These are phyloP conservation scores for Resseliella maxima DNA, from an alignment of 2,888 invertebrate species.

Conservation along the genomic window DNA sequence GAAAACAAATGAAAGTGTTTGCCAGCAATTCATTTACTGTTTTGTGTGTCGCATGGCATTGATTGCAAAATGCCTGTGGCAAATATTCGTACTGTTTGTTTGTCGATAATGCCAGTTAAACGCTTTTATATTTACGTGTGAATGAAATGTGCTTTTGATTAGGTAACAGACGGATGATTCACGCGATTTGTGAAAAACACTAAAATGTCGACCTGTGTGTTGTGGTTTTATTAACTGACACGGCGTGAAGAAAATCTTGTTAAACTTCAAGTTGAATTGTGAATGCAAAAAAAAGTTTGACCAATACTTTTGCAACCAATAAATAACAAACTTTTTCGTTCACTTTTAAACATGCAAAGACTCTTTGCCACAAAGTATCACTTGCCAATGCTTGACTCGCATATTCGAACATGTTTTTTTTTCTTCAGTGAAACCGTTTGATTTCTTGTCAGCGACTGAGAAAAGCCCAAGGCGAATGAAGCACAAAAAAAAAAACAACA, in stretches of 20 bases:
- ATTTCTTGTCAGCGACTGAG: neutral
- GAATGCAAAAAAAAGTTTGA: constrained; percentile 41
- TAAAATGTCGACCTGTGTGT: neutral
- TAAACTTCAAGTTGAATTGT: constrained; percentile 21
- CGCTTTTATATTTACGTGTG: constrained; percentile 18
- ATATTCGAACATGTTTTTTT: neutral
- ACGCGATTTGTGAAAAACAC: neutral
- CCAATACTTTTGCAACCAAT: constrained; percentile 50
- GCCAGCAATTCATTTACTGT: neutral
- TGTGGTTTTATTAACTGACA: constrained; percentile 20
- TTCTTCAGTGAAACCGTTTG: neutral
- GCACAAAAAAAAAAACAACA: neutral
- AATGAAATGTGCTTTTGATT: constrained; percentile 40
- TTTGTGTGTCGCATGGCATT: neutral
- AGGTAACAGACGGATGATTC: constrained; percentile 14
- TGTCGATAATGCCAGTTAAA: constrained; percentile 49
- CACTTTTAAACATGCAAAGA: neutral
- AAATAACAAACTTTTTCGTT: constrained; percentile 40
- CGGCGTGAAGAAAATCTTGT: constrained; percentile 18
- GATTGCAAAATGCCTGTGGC: constrained; percentile 21
- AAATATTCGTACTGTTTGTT: constrained; percentile 31
- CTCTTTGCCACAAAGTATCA: neutral
- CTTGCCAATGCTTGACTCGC: neutral
- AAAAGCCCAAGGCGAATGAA: neutral
- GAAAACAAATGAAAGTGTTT: constrained; percentile 35